These are phyloP conservation scores for Trematomus bernacchii DNA, from an alignment of 2,797 vertebrate species.

Conservation along the genomic window DNA sequence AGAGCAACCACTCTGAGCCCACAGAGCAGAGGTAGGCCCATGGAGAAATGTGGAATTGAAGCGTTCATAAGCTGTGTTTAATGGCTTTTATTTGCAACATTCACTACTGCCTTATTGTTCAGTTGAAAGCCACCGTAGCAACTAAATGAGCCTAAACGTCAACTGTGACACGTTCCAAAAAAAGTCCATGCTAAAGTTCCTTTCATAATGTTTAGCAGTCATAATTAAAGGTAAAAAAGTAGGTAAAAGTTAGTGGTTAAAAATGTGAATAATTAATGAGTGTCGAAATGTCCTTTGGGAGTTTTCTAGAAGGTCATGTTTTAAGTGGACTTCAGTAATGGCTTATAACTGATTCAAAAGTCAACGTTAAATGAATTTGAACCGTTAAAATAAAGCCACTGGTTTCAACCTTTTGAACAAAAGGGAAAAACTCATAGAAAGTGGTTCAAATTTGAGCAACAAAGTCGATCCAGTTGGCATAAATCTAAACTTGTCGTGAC, in stretches of 20 bases:
- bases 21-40: conserved; percentile 58
- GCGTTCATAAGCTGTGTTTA: not conserved
- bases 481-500: not conserved
- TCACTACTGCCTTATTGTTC: not conserved
- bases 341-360: not conserved
- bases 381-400: not conserved
- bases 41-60: not conserved
- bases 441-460: no score
- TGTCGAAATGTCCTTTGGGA: no score
- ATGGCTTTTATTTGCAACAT: not conserved
- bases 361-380: not conserved
- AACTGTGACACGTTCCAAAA: no score
- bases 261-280: not conserved
- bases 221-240: not conserved
- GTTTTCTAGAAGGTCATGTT: not conserved
- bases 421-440: not conserved
- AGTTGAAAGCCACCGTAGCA: not conserved
- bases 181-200: no score
- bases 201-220: not conserved
- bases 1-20: conserved; percentile 17
- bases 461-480: no score
- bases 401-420: not conserved
- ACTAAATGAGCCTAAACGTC: no score
- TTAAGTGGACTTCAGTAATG: not conserved
- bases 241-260: not conserved